These are phyloP conservation scores for Pangasius krempfi DNA, from an alignment of 2,797 vertebrate species.

Conservation along the genomic window DNA sequence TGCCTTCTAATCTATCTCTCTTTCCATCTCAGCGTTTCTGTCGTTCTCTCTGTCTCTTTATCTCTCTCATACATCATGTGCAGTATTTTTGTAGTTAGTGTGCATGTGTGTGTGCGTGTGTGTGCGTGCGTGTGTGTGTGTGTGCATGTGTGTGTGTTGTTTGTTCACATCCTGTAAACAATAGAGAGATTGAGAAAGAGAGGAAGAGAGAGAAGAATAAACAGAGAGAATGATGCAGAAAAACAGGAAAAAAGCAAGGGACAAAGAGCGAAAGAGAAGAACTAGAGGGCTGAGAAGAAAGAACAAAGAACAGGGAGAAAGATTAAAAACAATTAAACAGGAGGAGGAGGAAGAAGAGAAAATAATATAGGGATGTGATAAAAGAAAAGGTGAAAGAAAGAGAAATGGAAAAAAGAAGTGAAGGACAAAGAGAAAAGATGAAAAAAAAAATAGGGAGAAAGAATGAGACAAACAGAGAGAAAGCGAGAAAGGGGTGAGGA, in stretches of 20 bases:
- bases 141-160: neutral
- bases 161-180: neutral
- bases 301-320: neutral
- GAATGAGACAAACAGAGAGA: neutral
- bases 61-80: slow-evolving; percentile 32
- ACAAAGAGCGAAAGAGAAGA: neutral
- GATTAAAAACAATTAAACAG: neutral
- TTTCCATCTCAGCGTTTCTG: slow-evolving; percentile 21
- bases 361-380: neutral
- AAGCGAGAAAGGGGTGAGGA: neutral
- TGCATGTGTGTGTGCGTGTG: neutral
- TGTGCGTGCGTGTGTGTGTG: neutral
- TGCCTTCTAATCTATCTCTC: neutral
- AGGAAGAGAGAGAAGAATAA: neutral
- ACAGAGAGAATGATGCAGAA: neutral
- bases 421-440: neutral
- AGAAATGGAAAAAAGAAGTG: neutral
- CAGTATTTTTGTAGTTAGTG: neutral
- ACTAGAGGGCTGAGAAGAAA: neutral
- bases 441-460: neutral
- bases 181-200: neutral
- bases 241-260: neutral
- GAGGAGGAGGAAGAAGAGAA: neutral
- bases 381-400: neutral
- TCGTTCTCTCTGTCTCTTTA: neutral